Conservation (phyloP, 2,797 vertebrate genomes). For the Sebastolobus alascanus region DNA sequence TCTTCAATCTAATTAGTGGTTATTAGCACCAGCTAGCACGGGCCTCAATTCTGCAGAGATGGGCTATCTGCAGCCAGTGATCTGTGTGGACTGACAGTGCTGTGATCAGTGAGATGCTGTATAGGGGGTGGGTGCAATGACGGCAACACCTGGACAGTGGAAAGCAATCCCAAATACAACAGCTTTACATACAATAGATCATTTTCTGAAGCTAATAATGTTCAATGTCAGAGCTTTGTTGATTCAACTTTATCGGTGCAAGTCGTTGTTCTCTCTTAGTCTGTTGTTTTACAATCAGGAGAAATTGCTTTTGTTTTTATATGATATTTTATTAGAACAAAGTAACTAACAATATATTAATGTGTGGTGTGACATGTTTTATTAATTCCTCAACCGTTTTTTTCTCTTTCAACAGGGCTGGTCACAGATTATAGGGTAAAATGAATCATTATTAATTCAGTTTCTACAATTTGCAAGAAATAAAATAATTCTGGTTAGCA, state of each 20-base stretch:
- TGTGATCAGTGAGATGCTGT: conserved; percentile 38
- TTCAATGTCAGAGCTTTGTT: neutral
- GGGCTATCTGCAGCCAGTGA: conserved; percentile 44
- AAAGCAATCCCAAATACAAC: neutral
- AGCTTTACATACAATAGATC: neutral
- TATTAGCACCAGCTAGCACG: conserved; percentile 68
- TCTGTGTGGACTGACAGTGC: conserved; percentile 33
- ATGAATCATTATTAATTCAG: neutral
- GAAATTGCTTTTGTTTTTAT: neutral
- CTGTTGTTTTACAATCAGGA: neutral
- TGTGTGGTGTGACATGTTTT: neutral
- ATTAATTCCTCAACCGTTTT: conserved; percentile 10
- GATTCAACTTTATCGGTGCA: neutral
- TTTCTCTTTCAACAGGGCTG: conserved; percentile 65
- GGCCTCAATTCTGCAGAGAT: conserved; percentile 53
- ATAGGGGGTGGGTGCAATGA: conserved; percentile 3
- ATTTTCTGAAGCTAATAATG: neutral
- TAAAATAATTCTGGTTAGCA: neutral
- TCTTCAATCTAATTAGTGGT: conserved; percentile 82
- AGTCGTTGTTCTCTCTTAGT: neutral
- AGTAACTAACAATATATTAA: neutral
- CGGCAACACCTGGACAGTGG: conserved; percentile 57
- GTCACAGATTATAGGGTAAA: conserved; percentile 83
- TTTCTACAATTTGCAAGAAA: neutral
- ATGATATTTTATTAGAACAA: neutral